A percentile compares a stretch with the other conserved stretches of the same genome.
Conservation (phyloP, 1,140 invertebrate species). For the Zophobas morio region DNA sequence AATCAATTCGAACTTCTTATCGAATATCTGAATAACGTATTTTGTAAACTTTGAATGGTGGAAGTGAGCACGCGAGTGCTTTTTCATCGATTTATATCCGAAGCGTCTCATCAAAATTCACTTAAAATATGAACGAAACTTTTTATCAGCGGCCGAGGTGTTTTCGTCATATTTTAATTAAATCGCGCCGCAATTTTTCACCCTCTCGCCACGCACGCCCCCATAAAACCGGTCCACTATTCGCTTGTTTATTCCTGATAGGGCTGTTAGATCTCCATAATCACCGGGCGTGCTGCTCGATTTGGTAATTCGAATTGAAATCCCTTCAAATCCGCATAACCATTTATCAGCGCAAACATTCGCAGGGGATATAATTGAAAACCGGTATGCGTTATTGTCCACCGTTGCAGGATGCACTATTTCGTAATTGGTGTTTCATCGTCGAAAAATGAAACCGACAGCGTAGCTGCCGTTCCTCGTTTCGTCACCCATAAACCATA, state of each 20-base stretch:
- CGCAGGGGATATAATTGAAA: conserved; percentile 51
- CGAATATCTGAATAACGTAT: conserved; percentile 48
- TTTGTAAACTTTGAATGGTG: conserved; percentile 50
- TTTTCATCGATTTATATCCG: conserved; percentile 40
- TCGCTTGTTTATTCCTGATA: conserved; percentile 28
- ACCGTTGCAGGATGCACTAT: conserved; percentile 45
- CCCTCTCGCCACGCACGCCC: neutral
- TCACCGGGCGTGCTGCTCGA: conserved; percentile 34
- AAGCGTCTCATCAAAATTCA: conserved; percentile 46
- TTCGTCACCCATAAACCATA: conserved; percentile 18
- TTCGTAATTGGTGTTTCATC: conserved; percentile 42
- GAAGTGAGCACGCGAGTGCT: conserved; percentile 43
- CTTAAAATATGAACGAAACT: conserved; percentile 44
- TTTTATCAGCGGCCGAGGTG: conserved; percentile 30
- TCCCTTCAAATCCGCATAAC: conserved; percentile 49
- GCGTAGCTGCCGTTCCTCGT: neutral
- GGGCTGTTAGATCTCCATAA: conserved; percentile 42
- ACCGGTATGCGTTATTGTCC: conserved; percentile 47
- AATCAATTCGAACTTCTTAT: conserved; percentile 50
- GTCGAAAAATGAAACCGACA: no score
- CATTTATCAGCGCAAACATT: conserved; percentile 49
- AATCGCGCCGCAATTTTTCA: conserved; percentile 9
- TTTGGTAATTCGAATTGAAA: conserved; percentile 45
- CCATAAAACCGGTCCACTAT: neutral
- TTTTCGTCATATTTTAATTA: conserved; percentile 7